Base-by-base conservation (phyloP, 2,888 invertebrate genomes). In the Chrysolina haemoptera region DNA sequence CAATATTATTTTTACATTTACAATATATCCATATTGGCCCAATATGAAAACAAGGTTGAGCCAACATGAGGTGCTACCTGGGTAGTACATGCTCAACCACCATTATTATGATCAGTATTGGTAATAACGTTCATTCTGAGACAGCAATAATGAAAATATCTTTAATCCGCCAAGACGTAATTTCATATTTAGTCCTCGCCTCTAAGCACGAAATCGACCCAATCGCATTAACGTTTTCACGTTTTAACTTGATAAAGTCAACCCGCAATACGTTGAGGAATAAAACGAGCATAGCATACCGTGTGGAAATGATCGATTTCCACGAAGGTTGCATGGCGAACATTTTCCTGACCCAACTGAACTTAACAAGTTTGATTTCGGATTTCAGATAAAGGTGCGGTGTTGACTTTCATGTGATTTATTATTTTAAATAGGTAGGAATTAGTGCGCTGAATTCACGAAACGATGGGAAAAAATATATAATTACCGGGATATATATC, bases 341-440 rank as follows among this genome's bases (percentile, higher is more conserved):
- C 46, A 77, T 80, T 78, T 82, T 76, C 79, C 78, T 75, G 81
- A 68, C 78, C 79, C 71, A 79, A 82, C 79, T 78, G 73, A 80
- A 82, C 82, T 82, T 83, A 83, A 82, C 82, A 79, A 82, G 78
- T 81, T 82, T 82, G 82, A 82, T 82, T 82, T 77, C 71, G 82
- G 79, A 82, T 82, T 73, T 27, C 66, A 80, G 81, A 82, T 82
- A 82, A 81, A 81, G 80, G 76, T 79, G 78, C 81, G 80, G 81
- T 80, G 82, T 82, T 82, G 83, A 82, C 81, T 81, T 77, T 78
- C 76, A 18, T 71, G 73, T 82, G 82, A 83, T 83, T 83, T 83
- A 82, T 82, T 80, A 78, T 81, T 69, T 73, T 62, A 66, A 78
- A 78, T 77, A 74, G 78, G 73, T 75, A 50, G 70, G 55, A 55